A percentile compares a stretch with the other conserved stretches of the same genome.
These are phyloP conservation scores for Tamias sibiricus DNA, from an alignment of 2,113 vertebrate species.

Conservation along the genomic window DNA sequence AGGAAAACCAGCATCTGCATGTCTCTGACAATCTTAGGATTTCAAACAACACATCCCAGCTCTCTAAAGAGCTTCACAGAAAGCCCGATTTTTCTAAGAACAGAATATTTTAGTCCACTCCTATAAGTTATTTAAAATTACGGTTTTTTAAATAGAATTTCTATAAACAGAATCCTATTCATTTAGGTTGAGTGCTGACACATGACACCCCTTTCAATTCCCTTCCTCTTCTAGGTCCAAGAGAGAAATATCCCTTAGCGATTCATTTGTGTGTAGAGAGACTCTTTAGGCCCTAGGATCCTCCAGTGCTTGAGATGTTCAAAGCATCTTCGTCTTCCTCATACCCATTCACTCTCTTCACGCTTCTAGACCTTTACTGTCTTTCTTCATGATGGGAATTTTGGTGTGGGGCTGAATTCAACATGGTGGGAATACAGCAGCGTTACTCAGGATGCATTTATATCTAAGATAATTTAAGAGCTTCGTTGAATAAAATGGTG, in stretches of 20 bases:
- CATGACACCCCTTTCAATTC: background rate
- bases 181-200: background rate
- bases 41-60: background rate
- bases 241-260: background rate
- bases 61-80: background rate
- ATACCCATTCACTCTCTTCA: background rate
- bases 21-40: background rate
- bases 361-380: background rate
- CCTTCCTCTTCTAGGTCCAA: background rate
- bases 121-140: conserved; percentile 48
- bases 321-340: background rate
- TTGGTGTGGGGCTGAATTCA: background rate
- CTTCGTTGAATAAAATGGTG: background rate
- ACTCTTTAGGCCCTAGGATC: background rate
- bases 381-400: background rate
- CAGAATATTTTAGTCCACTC: background rate
- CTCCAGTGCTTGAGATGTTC: background rate
- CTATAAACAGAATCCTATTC: conserved; percentile 20
- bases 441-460: background rate
- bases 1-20: background rate
- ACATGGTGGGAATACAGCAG: background rate
- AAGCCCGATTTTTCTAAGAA: background rate
- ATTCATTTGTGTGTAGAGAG: background rate
- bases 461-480: background rate
- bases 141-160: conserved; percentile 31